Base-by-base conservation (phyloP, 2,797 vertebrate species). In the Sebastes hubbsi region DNA sequence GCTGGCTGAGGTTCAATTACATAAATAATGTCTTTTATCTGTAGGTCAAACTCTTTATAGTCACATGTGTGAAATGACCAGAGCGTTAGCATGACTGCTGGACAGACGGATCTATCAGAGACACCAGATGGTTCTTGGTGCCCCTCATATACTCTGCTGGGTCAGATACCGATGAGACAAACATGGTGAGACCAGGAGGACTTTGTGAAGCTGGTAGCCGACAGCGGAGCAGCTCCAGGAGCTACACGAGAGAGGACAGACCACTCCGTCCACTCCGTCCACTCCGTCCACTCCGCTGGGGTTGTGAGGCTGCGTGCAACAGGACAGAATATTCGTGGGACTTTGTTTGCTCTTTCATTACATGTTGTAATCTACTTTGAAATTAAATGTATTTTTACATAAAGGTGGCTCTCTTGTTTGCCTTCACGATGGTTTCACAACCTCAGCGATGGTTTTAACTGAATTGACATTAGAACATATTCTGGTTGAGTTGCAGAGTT, bases 341-440 rank as follows among this genome's bases (percentile, higher is more conserved):
- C 52, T 55, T 25, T 52, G 58, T 82, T 69, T 76, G 42, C 22
- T 75, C 75, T 79, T 80, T 34, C 29, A 82, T 89, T 61, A 75
- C 74, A 62, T 89, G 87, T 88, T 87, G 77, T 89, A 77, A 87
- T 85, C 72, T 89, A 74, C 83, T 82, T 83, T 85, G 66, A 90
- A 89, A 93, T 92, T 82, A 93, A 91, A 90, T 92, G 74, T 90
- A 90, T 92, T 93, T 94, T 92, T 90, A 87, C 84, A 88, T 78
- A 87, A 59, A 77, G 7, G 8, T 54, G 46, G 9, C 77, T 88
- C 65, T 75, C 14, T 55, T 74, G 20, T 65, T 83, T 82, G 36
- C 52, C 29, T 38, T 75, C 14, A 22, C 8, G 24, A 24, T 24
- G 29, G 49, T 12, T 54, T 52, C 27, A 6, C 49, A 68, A 22